These are phyloP conservation scores for Gila orcuttii DNA, from an alignment of 2,113 vertebrate species.

Conservation along the genomic window DNA sequence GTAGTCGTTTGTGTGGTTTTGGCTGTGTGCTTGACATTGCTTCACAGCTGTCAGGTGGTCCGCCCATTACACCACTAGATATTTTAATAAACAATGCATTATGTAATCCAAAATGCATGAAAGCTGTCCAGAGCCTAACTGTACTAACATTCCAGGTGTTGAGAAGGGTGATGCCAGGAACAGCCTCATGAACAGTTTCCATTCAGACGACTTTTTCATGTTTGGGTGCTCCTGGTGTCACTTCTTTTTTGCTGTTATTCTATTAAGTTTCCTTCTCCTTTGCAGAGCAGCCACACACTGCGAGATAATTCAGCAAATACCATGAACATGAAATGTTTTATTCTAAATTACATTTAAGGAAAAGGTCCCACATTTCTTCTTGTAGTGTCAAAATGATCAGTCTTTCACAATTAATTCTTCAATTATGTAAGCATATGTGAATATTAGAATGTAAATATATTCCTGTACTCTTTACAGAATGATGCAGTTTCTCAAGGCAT, in stretches of 20 bases:
- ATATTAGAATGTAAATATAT: background rate
- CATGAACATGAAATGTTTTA: background rate
- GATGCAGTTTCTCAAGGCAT: background rate
- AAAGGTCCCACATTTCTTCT: background rate
- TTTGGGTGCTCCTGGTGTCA: slow-evolving; percentile 72
- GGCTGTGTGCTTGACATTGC: slow-evolving; percentile 29
- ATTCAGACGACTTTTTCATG: slow-evolving; percentile 63
- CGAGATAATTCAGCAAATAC: background rate
- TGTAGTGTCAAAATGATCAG: background rate
- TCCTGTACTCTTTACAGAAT: background rate
- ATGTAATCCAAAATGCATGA: slow-evolving; percentile 23
- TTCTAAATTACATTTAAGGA: background rate
- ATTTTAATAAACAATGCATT: slow-evolving; percentile 46
- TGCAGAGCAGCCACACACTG: background rate
- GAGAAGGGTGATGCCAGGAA: background rate
- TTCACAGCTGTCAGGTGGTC: slow-evolving; percentile 56
- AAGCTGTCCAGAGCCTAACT: slow-evolving; percentile 9
- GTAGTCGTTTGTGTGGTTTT: slow-evolving; percentile 10
- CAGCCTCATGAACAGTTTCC: slow-evolving; percentile 78
- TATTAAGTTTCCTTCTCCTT: background rate
- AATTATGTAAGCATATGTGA: background rate
- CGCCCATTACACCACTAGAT: slow-evolving; percentile 40
- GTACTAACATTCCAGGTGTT: slow-evolving; percentile 20
- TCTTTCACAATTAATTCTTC: background rate
- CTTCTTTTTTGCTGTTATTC: slow-evolving; percentile 47